Evolutionary conservation across 2,888 invertebrate species (phyloP).

Genomic region (Cecidostiba fungosa): DNA sequence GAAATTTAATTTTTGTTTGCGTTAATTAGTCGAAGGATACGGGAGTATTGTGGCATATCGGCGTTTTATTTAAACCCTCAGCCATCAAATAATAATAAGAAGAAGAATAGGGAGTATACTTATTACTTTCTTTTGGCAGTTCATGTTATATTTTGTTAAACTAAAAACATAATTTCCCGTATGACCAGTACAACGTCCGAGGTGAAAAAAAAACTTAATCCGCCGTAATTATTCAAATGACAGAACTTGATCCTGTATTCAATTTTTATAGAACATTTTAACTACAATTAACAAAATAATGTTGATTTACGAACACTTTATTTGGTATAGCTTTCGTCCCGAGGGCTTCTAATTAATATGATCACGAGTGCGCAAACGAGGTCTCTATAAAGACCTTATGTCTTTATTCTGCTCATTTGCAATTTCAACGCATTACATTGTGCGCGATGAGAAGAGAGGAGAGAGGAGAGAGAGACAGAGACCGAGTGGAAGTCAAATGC

Average conservation of each 20-base stretch:
- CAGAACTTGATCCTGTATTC: neutral
- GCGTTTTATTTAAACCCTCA: too few relatives aligned
- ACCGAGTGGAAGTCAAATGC: neutral
- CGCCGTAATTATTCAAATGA: neutral
- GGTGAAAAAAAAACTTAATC: too few relatives aligned
- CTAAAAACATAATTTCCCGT: too few relatives aligned
- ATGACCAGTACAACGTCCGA: too few relatives aligned
- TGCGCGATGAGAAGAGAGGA: neutral
- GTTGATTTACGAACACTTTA: neutral
- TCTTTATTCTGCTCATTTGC: neutral
- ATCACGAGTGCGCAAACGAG: neutral
- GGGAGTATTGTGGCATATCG: too few relatives aligned
- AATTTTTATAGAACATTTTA: too few relatives aligned
- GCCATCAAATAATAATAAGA: too few relatives aligned
- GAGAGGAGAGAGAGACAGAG: slow-evolving; percentile 21
- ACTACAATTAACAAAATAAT: neutral
- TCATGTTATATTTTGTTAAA: too few relatives aligned
- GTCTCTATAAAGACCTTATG: slow-evolving; percentile 7
- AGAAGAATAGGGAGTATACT: too few relatives aligned
- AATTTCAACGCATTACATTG: slow-evolving; percentile 11
- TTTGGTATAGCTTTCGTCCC: neutral
- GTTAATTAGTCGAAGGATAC: neutral
- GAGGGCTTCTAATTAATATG: neutral
- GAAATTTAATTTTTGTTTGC: neutral
- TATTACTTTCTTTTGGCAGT: too few relatives aligned